A percentile compares a stretch with the other conserved stretches of the same genome.
Conservation (phyloP, 2,888 invertebrate genomes). For the Himalopsyche tibetana region DNA sequence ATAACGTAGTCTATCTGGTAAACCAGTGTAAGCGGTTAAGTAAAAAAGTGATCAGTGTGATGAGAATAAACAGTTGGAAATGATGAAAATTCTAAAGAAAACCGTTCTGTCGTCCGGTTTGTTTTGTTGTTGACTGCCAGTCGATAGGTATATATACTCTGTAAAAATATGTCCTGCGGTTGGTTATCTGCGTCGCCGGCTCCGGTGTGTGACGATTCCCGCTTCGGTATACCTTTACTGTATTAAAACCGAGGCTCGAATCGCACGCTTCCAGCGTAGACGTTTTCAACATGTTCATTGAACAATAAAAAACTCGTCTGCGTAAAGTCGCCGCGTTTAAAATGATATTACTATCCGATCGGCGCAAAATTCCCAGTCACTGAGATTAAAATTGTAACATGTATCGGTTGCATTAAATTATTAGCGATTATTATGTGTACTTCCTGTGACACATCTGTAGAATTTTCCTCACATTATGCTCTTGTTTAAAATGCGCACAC, state of each 20-base stretch:
- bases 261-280: background rate
- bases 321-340: background rate
- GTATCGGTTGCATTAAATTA: conserved; percentile 34
- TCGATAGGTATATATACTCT: conserved; percentile 22
- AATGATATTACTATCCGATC: conserved; percentile 23
- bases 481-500: conserved; percentile 7
- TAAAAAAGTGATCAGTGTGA: conserved; percentile 41
- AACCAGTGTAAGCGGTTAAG: conserved; percentile 54
- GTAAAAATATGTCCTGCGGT: conserved; percentile 1
- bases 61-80: conserved; percentile 46
- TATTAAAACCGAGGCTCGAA: conserved; percentile 18
- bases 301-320: conserved; percentile 20
- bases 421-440: background rate
- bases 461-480: conserved; percentile 22
- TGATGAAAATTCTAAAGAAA: conserved; percentile 63
- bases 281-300: conserved; percentile 4
- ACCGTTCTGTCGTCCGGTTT: conserved; percentile 38
- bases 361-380: conserved; percentile 7
- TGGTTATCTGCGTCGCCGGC: background rate
- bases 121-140: conserved; percentile 46
- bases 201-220: background rate
- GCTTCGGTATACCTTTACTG: conserved; percentile 27
- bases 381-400: background rate
- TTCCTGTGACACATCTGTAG: conserved; percentile 8
- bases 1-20: conserved; percentile 58